Evolutionary conservation across 1,140 invertebrate genomes (phyloP), one percentile per base, ranked within the genome.

Genomic region (Pygmarrhopalites habei): DNA sequence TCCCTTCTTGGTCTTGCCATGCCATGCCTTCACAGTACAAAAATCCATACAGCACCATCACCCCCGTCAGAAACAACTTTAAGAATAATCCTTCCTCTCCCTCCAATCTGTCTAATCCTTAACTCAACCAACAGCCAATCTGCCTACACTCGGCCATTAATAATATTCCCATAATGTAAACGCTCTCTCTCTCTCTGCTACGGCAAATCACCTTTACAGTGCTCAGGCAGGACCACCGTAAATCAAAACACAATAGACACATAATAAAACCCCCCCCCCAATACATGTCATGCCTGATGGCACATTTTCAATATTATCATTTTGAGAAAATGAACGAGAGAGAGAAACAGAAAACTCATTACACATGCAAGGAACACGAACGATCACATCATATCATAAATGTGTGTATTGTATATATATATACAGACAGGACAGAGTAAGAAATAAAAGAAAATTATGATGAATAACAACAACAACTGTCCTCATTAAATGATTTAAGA

Each of bases 201-300:
- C 15, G 49, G 49, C 14, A 52, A 52, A 52, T 52, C 49, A 52
- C 49, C 49, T 52, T 26, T 52, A 17, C 5, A 26, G 28, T 56
- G 23, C 23, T 41, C n/a, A 44, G n/a, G 19, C 25, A 35, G 12
- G 32, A 51, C 15, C 30, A 44, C 60, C 51, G 60, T 62, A 62
- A 62, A 62, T 62, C 60, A 62, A 44, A 39, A 61, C 59, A 49
- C 46, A 49, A 49, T 49, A 19, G 46, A 52, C 49, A 62, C 60
- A 56, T 62, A 30, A 62, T 62, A 62, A 56, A 62, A 62, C 30
- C 60, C 14, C 28, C 2, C 49, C 19, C 49, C 49, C 43, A 59
- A 47, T 56, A 39, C 41, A 44, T 59, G 43, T 49, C 58, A 43
- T 62, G 51, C 51, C 60, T 44, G 12, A 44, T 41, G 51, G 60